phyloP scores from a whole-genome alignment of 2,797 vertebrate genomes.

The Decapterus maruadsi region DNA sequence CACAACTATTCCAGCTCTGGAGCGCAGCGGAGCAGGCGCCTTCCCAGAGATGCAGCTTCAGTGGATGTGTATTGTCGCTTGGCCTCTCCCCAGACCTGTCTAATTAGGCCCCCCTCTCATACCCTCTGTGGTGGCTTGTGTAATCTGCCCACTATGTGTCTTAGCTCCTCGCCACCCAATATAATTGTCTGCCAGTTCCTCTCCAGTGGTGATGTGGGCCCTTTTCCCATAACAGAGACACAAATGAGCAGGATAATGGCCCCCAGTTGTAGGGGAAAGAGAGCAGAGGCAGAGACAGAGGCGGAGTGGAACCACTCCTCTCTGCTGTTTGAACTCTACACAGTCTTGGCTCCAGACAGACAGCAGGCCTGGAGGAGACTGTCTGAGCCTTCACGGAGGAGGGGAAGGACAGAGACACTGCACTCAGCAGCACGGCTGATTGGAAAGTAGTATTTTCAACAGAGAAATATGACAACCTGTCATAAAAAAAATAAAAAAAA shows the following conservation, averaged over 20 bases:
- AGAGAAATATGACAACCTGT: conserved; percentile 24
- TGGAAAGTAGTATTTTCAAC: conserved; percentile 45
- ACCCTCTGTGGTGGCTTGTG: conserved; percentile 92
- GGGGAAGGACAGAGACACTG: conserved; percentile 53
- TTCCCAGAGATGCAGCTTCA: conserved; percentile 85
- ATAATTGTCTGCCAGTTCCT: conserved; percentile 88
- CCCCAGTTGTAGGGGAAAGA: conserved; percentile 79
- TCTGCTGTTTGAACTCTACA: conserved; percentile 83
- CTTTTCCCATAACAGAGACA: conserved; percentile 85
- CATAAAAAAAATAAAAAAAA: conserved; percentile 15
- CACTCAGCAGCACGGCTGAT: conserved; percentile 52
- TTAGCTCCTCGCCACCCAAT: conserved; percentile 90
- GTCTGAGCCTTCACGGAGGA: conserved; percentile 70
- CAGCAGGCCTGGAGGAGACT: conserved; percentile 74
- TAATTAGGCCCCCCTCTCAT: conserved; percentile 91
- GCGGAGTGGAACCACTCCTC: conserved; percentile 83
- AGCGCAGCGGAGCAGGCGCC: conserved; percentile 79
- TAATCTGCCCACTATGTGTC: conserved; percentile 92
- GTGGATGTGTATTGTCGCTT: conserved; percentile 84
- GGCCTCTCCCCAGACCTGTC: conserved; percentile 85
- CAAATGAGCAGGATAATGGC: conserved; percentile 85
- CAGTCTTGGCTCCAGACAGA: conserved; percentile 83
- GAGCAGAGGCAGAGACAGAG: conserved; percentile 74
- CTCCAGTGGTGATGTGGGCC: conserved; percentile 83
- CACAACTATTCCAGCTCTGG: conserved; percentile 89